Evolutionary conservation across 2,888 invertebrate species (phyloP).

Genomic region (Pseudococcus longispinus): DNA sequence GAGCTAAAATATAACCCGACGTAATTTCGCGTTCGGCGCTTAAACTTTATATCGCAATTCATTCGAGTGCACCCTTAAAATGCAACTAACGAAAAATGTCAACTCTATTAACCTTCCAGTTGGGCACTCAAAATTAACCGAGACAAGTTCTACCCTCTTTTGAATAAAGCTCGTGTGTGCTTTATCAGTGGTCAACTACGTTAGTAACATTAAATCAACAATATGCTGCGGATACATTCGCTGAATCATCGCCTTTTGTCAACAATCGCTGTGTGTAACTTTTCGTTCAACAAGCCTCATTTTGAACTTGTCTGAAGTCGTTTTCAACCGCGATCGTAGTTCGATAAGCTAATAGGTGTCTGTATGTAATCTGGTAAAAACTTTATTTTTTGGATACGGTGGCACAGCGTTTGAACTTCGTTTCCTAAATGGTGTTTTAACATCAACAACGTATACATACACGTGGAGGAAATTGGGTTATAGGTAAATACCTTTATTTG

Average conservation of each 20-base stretch:
- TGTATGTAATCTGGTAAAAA: neutral
- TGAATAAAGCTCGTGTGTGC: constrained; percentile 15
- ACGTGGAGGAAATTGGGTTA: too few relatives aligned
- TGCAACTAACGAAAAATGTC: constrained; percentile 28
- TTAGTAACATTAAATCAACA: constrained; percentile 31
- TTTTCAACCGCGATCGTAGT: neutral
- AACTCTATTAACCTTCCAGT: constrained; percentile 23
- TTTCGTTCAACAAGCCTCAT: constrained; percentile 27
- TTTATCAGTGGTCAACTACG: constrained; percentile 31
- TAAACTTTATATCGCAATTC: constrained; percentile 23
- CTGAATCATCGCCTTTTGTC: constrained; percentile 26
- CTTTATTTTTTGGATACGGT: neutral
- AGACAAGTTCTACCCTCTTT: constrained; percentile 18
- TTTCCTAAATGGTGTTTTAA: neutral
- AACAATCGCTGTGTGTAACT: neutral
- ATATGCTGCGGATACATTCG: neutral
- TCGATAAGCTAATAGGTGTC: constrained; percentile 27
- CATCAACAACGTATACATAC: too few relatives aligned
- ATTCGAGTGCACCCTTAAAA: constrained; percentile 9
- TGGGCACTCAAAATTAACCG: constrained; percentile 18
- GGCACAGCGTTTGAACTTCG: neutral
- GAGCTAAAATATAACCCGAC: neutral
- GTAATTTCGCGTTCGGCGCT: neutral
- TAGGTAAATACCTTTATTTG: too few relatives aligned
- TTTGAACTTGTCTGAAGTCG: constrained; percentile 9